phyloP scores from a whole-genome alignment of 1,140 invertebrate genomes.

The Drosophila kepulauana region DNA sequence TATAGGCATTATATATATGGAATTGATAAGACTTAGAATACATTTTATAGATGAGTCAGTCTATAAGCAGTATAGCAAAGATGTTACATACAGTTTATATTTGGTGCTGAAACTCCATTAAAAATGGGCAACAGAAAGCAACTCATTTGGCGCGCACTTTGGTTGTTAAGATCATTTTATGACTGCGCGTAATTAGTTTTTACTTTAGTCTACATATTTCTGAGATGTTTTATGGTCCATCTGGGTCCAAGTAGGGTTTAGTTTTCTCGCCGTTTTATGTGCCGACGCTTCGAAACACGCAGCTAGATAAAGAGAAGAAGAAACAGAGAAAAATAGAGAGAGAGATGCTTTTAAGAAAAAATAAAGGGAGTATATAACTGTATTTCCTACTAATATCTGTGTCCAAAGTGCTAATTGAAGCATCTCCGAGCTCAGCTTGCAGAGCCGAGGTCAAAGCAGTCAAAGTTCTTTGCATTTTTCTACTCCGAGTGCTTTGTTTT shows the following conservation, averaged over 20 bases:
- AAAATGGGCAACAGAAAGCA: slow-evolving; percentile 8
- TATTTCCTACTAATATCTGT: slow-evolving; percentile 79
- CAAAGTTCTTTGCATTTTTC: slow-evolving; percentile 67
- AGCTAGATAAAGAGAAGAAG: not conserved
- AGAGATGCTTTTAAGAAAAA: slow-evolving; percentile 52
- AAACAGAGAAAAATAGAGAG: slow-evolving; percentile 4
- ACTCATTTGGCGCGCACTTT: slow-evolving; percentile 59
- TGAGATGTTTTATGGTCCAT: slow-evolving; percentile 64
- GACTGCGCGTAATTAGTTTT: slow-evolving; percentile 77
- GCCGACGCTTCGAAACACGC: not conserved
- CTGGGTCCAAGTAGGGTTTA: slow-evolving; percentile 18
- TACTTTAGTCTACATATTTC: slow-evolving; percentile 48
- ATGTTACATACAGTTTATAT: slow-evolving; percentile 11
- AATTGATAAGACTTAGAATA: slow-evolving; percentile 9
- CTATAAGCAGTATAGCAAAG: not conserved
- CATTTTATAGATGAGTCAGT: slow-evolving; percentile 38
- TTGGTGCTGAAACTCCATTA: slow-evolving; percentile 30
- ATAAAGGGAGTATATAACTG: slow-evolving; percentile 60
- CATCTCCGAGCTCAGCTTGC: slow-evolving; percentile 44
- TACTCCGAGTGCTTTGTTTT: not conserved
- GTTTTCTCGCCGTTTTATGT: slow-evolving; percentile 44
- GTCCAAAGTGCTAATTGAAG: slow-evolving; percentile 82
- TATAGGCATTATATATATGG: slow-evolving; percentile 1
- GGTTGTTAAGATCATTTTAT: slow-evolving; percentile 64
- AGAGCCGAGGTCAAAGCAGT: slow-evolving; percentile 41